Base-by-base conservation (phyloP, 2,797 vertebrate genomes). In the Intellagama lesueurii region DNA sequence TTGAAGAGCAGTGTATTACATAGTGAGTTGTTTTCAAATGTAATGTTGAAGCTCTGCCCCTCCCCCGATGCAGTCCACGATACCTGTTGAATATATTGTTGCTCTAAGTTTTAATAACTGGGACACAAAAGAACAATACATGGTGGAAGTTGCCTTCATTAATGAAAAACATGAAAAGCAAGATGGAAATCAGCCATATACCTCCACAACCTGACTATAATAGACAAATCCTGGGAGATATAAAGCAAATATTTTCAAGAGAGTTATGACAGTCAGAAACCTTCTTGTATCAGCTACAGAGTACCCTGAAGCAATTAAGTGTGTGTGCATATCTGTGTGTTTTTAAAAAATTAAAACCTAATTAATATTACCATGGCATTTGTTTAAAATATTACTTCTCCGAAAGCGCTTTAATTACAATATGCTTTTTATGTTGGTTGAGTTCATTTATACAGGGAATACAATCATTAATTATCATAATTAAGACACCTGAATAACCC, bases 401-500 rank as follows among this genome's bases (percentile, higher is more conserved):
- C 94, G 96, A 94, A 96, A 95, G 93, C 92, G 92, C 90, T 96
- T 97, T 96, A 97, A 97, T 97, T 97, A 96, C 95, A 97, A 96
- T 97, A 96, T 95, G 95, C 94, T 96, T 97, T 96, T 96, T 93
- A 94, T 97, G 94, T 96, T 96, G 94, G 94, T 91, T 95, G 96
- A 96, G 93, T 96, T 97, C 95, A 96, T 96, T 96, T 97, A 94
- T 96, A 88, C 87, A 93, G 93, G 90, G 94, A 97, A 97, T 96
- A 96, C 96, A 96, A 96, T 97, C 91, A 97, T 97, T 97, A 96
- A 97, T 97, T 97, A 97, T 95, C 95, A 96, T 97, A 97, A 97
- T 97, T 96, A 97, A 97, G 96, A 96, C 95, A 97, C 97, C 96
- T 97, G 97, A 97, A 97, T 95, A 95, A 92, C 95, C 92, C 91